Base-by-base conservation (phyloP, 2,797 vertebrate species). In the Echeneis naucrates region DNA sequence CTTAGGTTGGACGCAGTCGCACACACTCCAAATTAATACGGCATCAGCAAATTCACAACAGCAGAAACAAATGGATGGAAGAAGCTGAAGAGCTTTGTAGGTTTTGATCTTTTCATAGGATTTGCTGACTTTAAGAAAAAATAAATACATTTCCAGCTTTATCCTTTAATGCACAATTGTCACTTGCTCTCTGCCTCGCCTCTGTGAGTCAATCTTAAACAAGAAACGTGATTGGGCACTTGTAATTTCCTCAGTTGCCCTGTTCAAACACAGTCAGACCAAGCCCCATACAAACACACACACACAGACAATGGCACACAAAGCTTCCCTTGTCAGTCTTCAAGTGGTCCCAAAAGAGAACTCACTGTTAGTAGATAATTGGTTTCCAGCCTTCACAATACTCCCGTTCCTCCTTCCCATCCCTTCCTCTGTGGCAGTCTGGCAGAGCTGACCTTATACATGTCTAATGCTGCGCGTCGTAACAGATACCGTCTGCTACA, bases 341-440 rank as follows among this genome's bases (percentile, higher is more conserved):
- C 8, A 8, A 83, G 56, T 77, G 66, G 77, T 87, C 83, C 73
- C 86, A 45, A 33, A 72, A 75, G 82, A 84, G 54, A 66, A 69
- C 53, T 55, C 72, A 71, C 75, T 83, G 70, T 85, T 85, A 73
- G 82, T 33, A 80, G 78, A 88, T 88, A 90, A 88, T 83, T 90
- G 86, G 82, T 83, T 89, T 86, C 66, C 66, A 85, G 61, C 86
- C 68, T 77, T 82, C 68, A 86, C 68, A 82, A 76, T 73, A 60
- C 61, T 30, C 68, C 47, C 4, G 2, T 54, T 72, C 61, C 53
- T 75, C 51, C 30, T 64, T 67, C 56, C 48, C 12, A 12, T 52
- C 32, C 63, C 24, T 30, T 68, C 66, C 24, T 76, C 47, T 66
- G 27, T 33, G 35, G 50, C 30, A 54, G 38, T 48, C 17, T 44